A percentile compares a stretch with the other conserved stretches of the same genome.
Evolutionary conservation across 2,888 invertebrate species (phyloP).

Genomic region (Leptinotarsa juncta): DNA sequence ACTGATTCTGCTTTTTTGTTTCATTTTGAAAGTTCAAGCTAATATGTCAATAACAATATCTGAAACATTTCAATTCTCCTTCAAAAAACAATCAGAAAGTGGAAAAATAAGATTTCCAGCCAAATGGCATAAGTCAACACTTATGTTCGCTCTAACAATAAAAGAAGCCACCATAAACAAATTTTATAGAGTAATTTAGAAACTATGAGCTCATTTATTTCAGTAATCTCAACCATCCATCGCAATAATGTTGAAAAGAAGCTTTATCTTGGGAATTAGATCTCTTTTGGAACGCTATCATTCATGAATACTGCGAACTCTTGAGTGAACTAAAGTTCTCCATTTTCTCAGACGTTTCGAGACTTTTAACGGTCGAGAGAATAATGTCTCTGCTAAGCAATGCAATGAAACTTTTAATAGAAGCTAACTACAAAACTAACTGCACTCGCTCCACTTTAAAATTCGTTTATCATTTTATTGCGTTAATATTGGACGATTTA

Average conservation of each 20-base stretch:
- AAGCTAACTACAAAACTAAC: slow-evolving; percentile 4
- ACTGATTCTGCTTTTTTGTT: no score
- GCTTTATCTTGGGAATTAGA: not conserved
- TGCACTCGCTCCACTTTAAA: not conserved
- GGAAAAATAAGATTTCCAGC: no score
- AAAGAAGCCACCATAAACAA: not conserved
- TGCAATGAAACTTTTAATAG: slow-evolving; percentile 7
- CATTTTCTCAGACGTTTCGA: not conserved
- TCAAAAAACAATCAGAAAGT: no score
- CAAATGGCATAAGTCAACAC: no score
- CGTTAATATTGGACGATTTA: not conserved
- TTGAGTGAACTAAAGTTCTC: not conserved
- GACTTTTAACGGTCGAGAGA: not conserved
- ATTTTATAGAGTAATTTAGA: no score
- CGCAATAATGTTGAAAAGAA: not conserved
- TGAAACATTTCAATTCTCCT: no score
- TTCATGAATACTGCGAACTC: not conserved
- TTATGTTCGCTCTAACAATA: not conserved
- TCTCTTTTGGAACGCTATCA: not conserved
- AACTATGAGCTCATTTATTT: not conserved
- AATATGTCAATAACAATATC: no score
- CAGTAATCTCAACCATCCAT: not conserved
- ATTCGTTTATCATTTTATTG: not conserved
- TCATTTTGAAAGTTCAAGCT: no score
- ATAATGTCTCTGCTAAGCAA: not conserved